Percentiles rank a stretch among this genome's conserved stretches.
phyloP scores from a whole-genome alignment of 1,140 invertebrate species.

The Chironomus tepperi region DNA sequence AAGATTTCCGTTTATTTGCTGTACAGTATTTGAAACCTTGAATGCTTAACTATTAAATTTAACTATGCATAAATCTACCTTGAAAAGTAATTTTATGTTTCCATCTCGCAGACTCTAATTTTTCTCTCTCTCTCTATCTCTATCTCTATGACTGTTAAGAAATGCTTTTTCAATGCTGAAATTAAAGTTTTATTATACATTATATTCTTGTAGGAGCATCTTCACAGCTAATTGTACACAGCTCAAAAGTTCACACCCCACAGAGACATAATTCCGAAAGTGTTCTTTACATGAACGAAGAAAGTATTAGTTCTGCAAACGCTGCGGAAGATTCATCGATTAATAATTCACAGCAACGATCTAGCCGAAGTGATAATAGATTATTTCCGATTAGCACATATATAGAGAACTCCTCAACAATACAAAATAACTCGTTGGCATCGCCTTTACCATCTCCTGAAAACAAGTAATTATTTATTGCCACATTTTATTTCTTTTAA shows the following conservation, averaged over 20 bases:
- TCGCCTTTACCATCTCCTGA: neutral
- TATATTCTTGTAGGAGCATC: constrained; percentile 27
- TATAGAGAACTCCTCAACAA: constrained; percentile 39
- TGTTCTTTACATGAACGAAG: constrained; percentile 55
- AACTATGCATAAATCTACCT: too few species aligned
- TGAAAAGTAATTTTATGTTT: constrained; percentile 26
- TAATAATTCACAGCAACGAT: constrained; percentile 14
- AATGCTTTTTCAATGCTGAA: too few species aligned
- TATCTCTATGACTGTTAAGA: too few species aligned
- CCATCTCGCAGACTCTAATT: constrained; percentile 27
- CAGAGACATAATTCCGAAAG: constrained; percentile 74
- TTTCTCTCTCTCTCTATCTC: too few species aligned
- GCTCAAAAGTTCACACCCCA: constrained; percentile 67
- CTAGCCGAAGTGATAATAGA: constrained; percentile 39
- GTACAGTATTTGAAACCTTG: neutral
- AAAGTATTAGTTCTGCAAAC: constrained; percentile 20
- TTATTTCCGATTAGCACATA: constrained; percentile 52
- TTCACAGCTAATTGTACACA: constrained; percentile 59
- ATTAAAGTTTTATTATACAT: neutral
- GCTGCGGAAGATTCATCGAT: neutral
- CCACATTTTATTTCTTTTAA: too few species aligned
- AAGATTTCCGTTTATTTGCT: too few species aligned
- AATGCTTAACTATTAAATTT: neutral
- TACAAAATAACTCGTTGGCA: constrained; percentile 1
- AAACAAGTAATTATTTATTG: neutral